A percentile compares a stretch with the other conserved stretches of the same genome.
Evolutionary conservation across 2,888 invertebrate genomes (phyloP).

Genomic region (Agrochola circellaris): DNA sequence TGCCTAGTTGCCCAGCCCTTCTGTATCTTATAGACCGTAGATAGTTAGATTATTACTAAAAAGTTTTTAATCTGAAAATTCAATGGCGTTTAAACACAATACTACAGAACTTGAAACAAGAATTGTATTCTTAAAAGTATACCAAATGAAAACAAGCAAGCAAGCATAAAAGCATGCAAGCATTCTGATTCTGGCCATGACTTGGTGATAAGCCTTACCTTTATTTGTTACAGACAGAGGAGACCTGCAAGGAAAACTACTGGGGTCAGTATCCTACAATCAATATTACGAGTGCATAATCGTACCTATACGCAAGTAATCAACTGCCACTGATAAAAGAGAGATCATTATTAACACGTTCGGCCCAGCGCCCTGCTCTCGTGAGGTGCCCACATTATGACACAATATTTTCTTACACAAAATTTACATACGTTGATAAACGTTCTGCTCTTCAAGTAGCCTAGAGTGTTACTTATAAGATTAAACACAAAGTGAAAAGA

Average conservation of each 20-base stretch:
- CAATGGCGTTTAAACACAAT: neutral
- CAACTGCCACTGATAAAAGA: neutral
- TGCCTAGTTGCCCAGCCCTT: neutral
- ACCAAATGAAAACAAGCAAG: neutral
- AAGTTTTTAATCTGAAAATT: neutral
- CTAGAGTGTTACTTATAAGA: no score
- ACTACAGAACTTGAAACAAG: neutral
- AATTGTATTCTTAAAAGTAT: neutral
- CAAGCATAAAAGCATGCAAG: neutral
- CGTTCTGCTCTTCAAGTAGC: no score
- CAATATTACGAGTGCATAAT: slow-evolving; percentile 2
- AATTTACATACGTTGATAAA: no score
- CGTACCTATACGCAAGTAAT: neutral
- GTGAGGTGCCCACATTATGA: no score
- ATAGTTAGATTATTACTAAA: neutral
- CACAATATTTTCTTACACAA: no score
- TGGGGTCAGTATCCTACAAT: slow-evolving; percentile 65
- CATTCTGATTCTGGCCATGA: neutral
- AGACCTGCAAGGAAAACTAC: slow-evolving; percentile 61
- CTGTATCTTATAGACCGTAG: neutral
- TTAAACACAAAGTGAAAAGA: no score
- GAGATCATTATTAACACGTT: neutral
- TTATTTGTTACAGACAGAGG: slow-evolving; percentile 63
- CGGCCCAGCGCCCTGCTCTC: no score
- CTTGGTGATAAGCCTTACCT: neutral